phyloP scores from a whole-genome alignment of 2,113 vertebrate genomes.

The Labeo catla region DNA sequence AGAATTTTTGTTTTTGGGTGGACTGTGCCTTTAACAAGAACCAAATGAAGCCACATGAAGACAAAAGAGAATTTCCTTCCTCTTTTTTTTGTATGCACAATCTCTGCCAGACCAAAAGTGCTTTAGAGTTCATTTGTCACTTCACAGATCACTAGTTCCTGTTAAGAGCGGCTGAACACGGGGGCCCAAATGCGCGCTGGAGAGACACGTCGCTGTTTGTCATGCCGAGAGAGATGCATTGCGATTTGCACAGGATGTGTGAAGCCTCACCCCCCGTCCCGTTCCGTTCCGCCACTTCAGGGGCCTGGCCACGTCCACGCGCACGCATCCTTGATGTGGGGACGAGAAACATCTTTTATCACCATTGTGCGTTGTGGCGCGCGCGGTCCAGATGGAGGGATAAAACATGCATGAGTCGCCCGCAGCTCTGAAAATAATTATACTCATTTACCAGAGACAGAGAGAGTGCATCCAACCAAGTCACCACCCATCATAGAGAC shows the following conservation, averaged over 20 bases:
- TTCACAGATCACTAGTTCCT: constrained; percentile 83
- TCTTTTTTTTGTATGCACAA: background rate
- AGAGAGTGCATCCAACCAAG: constrained; percentile 92
- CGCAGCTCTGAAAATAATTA: constrained; percentile 99
- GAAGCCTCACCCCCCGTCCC: constrained; percentile 20
- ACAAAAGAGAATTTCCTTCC: constrained; percentile 56
- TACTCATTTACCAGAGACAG: constrained; percentile 95
- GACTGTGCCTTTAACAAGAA: background rate
- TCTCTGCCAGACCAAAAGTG: constrained; percentile 62
- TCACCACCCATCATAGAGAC: constrained; percentile 90
- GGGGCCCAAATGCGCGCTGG: constrained; percentile 16
- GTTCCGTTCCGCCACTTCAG: constrained; percentile 24
- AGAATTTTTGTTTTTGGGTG: background rate
- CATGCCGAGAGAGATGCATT: constrained; percentile 31
- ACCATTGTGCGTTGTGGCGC: constrained; percentile 76
- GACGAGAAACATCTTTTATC: constrained; percentile 88
- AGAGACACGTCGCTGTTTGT: constrained; percentile 54
- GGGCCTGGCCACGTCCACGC: constrained; percentile 33
- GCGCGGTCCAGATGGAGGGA: constrained; percentile 88
- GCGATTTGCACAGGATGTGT: constrained; percentile 28
- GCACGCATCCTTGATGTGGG: constrained; percentile 51
- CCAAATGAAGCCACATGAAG: constrained; percentile 40
- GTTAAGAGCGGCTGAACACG: constrained; percentile 78
- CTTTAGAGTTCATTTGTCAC: constrained; percentile 81
- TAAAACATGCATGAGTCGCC: constrained; percentile 99